Evolutionary conservation across 2,888 invertebrate genomes (phyloP).

Genomic region (Cryptocephalus moraei): DNA sequence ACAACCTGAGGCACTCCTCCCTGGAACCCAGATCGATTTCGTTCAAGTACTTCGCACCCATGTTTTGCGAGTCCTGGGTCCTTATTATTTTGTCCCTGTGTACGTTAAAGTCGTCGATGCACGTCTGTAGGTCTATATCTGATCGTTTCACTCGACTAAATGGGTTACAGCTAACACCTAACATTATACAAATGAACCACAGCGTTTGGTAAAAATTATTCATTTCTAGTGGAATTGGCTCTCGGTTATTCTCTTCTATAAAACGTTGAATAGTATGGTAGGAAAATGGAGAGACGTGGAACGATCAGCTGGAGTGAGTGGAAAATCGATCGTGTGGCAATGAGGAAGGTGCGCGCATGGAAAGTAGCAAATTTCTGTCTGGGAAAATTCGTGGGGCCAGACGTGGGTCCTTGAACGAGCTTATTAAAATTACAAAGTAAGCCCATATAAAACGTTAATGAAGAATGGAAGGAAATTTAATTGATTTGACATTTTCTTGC

Average conservation of each 20-base stretch:
- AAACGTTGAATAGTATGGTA: constrained; percentile 9
- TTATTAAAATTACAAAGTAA: too few relatives aligned
- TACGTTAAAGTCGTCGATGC: constrained; percentile 71
- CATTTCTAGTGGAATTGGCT: constrained; percentile 2
- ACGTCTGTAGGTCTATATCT: constrained; percentile 55
- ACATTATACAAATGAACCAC: constrained; percentile 4
- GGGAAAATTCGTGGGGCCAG: too few relatives aligned
- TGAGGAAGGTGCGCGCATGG: too few relatives aligned
- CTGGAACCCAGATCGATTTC: constrained; percentile 73
- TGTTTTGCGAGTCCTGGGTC: constrained; percentile 76
- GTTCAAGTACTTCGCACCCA: constrained; percentile 82
- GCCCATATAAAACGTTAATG: too few relatives aligned
- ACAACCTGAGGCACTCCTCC: constrained; percentile 73
- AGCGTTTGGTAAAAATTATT: neutral
- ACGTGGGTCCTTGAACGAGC: too few relatives aligned
- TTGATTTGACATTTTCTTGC: too few relatives aligned
- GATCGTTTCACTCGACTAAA: constrained; percentile 11
- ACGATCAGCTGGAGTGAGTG: constrained; percentile 4
- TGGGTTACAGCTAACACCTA: constrained; percentile 7
- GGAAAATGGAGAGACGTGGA: constrained; percentile 4
- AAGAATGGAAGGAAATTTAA: too few relatives aligned
- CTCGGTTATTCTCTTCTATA: constrained; percentile 6
- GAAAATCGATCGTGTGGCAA: too few relatives aligned
- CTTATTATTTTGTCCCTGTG: constrained; percentile 84
- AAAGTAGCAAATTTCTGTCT: too few relatives aligned